Percentiles rank a stretch among this genome's conserved stretches.
phyloP scores from a whole-genome alignment of 2,113 vertebrate genomes.

The Mirounga angustirostris region DNA sequence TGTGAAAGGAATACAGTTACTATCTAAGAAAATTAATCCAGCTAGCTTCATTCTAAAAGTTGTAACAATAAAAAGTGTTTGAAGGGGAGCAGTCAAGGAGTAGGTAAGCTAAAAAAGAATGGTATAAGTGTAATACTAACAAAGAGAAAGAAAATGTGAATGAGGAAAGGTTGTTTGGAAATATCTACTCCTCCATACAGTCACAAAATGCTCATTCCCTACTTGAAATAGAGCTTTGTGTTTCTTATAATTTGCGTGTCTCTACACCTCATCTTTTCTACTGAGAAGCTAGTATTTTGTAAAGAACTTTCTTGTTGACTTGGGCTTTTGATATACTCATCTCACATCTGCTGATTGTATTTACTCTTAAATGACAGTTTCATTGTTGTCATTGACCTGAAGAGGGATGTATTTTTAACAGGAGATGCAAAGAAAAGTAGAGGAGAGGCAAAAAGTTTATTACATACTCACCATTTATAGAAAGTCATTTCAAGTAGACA shows the following conservation, averaged over 20 bases:
- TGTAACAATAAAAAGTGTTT: not conserved
- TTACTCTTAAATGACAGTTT: not conserved
- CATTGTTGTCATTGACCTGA: not conserved
- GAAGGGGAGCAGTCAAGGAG: not conserved
- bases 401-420: not conserved
- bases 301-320: not conserved
- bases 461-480: not conserved
- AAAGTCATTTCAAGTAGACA: not conserved
- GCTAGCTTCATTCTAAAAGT: not conserved
- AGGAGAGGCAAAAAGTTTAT: not conserved
- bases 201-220: not conserved
- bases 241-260: not conserved
- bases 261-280: not conserved
- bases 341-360: not conserved
- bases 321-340: not conserved
- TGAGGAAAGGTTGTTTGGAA: not conserved
- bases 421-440: not conserved
- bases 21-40: not conserved
- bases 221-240: not conserved
- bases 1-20: not conserved
- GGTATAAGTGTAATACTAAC: not conserved
- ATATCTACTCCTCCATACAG: not conserved
- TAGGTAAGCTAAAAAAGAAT: not conserved
- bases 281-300: slow-evolving; percentile 32
- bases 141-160: not conserved